Percentiles rank a stretch among this genome's conserved stretches.
Evolutionary conservation across 1,140 invertebrate species (phyloP).

Genomic region (Lamellibrachia luymesi): DNA sequence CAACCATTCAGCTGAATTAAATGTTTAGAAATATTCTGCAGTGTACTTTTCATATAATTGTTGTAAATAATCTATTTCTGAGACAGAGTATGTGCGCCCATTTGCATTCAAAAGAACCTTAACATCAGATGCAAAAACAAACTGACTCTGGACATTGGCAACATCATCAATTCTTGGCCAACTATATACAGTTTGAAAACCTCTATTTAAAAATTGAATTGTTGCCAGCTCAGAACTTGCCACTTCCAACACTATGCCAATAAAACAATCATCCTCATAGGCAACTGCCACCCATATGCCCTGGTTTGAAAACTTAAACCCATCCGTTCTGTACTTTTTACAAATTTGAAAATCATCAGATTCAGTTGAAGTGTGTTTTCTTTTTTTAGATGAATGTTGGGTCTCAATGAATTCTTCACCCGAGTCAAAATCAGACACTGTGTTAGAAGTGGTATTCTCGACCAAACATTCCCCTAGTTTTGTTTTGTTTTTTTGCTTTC

Average conservation of each 20-base stretch:
- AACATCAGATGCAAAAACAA: constrained; percentile 21
- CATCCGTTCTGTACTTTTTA: neutral
- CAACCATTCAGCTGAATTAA: neutral
- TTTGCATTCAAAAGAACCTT: constrained; percentile 9
- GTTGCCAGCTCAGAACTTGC: constrained; percentile 16
- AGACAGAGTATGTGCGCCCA: constrained; percentile 12
- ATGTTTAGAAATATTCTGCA: constrained; percentile 14
- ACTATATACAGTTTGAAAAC: constrained; percentile 10
- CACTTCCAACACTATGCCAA: constrained; percentile 11
- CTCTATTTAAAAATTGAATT: constrained; percentile 19
- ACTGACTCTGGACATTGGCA: constrained; percentile 17
- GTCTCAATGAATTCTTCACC: neutral
- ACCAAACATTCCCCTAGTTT: constrained; percentile 10
- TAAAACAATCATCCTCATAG: constrained; percentile 21
- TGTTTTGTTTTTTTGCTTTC: neutral
- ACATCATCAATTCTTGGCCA: constrained; percentile 20
- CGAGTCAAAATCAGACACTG: neutral
- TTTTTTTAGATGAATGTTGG: neutral
- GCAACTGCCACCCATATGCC: constrained; percentile 20
- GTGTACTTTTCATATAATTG: constrained; percentile 12
- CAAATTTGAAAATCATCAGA: constrained; percentile 8
- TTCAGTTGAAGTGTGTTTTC: neutral
- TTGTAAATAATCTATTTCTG: constrained; percentile 17
- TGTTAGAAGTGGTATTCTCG: constrained; percentile 2
- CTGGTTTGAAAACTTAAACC: constrained; percentile 10